phyloP scores from a whole-genome alignment of 2,888 invertebrate species.

The Euplexia lucipara region DNA sequence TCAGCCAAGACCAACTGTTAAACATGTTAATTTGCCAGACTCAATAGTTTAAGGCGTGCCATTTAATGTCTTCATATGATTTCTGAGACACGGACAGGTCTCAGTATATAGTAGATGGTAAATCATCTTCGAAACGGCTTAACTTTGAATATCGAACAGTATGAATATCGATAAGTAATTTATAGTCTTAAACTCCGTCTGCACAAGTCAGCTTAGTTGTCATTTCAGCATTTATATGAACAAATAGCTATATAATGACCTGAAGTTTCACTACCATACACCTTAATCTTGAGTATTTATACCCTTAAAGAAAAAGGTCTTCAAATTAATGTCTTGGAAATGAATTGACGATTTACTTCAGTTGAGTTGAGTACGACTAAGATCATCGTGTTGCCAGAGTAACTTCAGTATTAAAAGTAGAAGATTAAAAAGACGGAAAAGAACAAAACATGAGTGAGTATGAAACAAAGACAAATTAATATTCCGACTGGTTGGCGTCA shows the following conservation, averaged over 20 bases:
- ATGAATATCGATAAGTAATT: no score
- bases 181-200: background rate
- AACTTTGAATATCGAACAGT: no score
- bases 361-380: background rate
- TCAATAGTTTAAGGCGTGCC: no score
- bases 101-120: no score
- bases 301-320: no score
- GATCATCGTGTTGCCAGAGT: conserved; percentile 1
- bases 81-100: no score
- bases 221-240: conserved; percentile 32
- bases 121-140: no score
- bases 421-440: conserved; percentile 27
- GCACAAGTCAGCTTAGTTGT: conserved; percentile 37
- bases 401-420: conserved; percentile 25
- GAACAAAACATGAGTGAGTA: conserved; percentile 27
- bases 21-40: no score
- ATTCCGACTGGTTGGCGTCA: conserved; percentile 24
- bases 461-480: conserved; percentile 23
- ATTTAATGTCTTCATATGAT: no score
- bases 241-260: conserved; percentile 24
- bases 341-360: no score
- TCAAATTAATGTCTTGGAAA: background rate
- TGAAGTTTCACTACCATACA: conserved; percentile 18
- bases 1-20: no score
- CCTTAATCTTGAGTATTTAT: background rate